Conservation (phyloP, 2,888 invertebrate species). For the Sericinus montela region DNA sequence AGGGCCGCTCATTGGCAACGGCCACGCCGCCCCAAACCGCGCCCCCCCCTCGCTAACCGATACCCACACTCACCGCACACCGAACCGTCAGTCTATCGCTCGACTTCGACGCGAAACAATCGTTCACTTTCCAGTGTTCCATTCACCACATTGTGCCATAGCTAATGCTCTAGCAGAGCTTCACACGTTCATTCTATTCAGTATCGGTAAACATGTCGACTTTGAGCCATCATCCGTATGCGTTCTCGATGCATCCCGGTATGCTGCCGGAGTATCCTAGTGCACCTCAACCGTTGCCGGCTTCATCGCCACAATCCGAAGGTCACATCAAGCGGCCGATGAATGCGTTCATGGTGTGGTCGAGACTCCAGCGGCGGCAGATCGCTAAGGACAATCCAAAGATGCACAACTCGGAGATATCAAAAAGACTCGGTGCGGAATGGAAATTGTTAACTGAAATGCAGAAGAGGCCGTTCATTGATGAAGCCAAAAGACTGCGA, state of each 20-base stretch:
- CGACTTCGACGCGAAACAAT: constrained; percentile 71
- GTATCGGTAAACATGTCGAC: constrained; percentile 55
- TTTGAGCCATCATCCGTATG: constrained; percentile 74
- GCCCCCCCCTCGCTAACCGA: constrained; percentile 48
- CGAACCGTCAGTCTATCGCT: constrained; percentile 65
- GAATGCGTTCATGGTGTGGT: constrained; percentile 99
- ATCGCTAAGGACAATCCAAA: constrained; percentile 97
- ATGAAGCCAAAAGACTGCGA: constrained; percentile 94
- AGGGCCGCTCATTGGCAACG: constrained; percentile 46
- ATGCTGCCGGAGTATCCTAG: constrained; percentile 71
- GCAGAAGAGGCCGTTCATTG: constrained; percentile 96
- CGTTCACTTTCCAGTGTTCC: constrained; percentile 50
- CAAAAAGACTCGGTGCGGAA: constrained; percentile 93
- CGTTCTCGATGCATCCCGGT: constrained; percentile 73
- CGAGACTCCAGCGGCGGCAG: constrained; percentile 92
- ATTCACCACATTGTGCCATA: constrained; percentile 62
- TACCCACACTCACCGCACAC: constrained; percentile 47
- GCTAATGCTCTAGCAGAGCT: constrained; percentile 20
- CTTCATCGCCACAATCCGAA: constrained; percentile 76
- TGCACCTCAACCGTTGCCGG: constrained; percentile 64
- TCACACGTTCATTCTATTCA: constrained; percentile 30
- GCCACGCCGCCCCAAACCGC: constrained; percentile 42
- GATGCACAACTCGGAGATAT: constrained; percentile 94
- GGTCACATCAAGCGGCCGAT: constrained; percentile 97
- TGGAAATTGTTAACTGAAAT: constrained; percentile 94